A percentile compares a stretch with the other conserved stretches of the same genome.
Evolutionary conservation across 2,888 invertebrate species (phyloP).

Genomic region (Hirtodrosophila duncani): DNA sequence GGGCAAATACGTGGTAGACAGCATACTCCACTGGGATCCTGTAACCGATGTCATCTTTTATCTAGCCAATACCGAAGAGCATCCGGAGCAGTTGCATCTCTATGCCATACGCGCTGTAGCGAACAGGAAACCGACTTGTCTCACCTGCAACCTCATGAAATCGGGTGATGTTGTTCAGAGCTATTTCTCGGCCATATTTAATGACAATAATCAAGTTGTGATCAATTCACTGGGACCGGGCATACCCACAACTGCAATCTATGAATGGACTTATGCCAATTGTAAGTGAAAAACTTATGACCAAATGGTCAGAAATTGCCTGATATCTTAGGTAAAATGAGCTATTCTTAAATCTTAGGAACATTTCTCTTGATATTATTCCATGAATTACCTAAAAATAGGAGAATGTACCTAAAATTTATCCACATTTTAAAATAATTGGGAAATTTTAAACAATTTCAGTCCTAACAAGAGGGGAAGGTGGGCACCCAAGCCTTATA

Average conservation of each 20-base stretch:
- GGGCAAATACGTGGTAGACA: conserved; percentile 85
- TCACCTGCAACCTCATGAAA: conserved; percentile 83
- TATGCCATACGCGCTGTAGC: conserved; percentile 82
- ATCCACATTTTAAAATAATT: too few relatives aligned
- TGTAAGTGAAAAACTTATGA: conserved; percentile 60
- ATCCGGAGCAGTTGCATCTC: conserved; percentile 89
- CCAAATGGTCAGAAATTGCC: too few relatives aligned
- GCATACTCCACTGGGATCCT: conserved; percentile 86
- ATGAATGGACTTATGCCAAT: conserved; percentile 74
- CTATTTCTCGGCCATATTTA: conserved; percentile 82
- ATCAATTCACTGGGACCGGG: conserved; percentile 91
- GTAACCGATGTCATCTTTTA: conserved; percentile 86
- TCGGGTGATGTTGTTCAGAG: conserved; percentile 72
- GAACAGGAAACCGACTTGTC: conserved; percentile 81
- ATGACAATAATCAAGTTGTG: conserved; percentile 84
- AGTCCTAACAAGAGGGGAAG: too few relatives aligned
- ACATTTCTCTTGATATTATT: too few relatives aligned
- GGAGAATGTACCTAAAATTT: too few relatives aligned
- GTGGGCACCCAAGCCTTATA: too few relatives aligned
- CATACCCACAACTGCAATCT: conserved; percentile 86
- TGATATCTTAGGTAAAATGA: too few relatives aligned
- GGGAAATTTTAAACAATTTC: too few relatives aligned
- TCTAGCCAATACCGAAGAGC: conserved; percentile 86
- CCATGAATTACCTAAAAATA: too few relatives aligned
- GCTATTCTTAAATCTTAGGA: too few relatives aligned